phyloP scores from a whole-genome alignment of 2,797 vertebrate species.

The Muscicapa striata region DNA sequence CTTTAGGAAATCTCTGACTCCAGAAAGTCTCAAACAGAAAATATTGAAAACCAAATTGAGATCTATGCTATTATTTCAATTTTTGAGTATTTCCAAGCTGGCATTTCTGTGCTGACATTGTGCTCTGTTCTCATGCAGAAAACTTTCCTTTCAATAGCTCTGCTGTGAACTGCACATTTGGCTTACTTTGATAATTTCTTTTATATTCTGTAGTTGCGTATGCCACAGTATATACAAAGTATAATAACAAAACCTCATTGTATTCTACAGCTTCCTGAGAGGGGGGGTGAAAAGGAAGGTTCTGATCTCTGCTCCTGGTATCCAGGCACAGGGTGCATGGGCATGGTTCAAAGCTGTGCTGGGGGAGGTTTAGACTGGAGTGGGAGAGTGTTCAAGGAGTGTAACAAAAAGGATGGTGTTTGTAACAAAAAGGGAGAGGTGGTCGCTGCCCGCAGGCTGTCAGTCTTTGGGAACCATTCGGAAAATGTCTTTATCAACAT shows the following conservation, averaged over 20 bases:
- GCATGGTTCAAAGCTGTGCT: not conserved
- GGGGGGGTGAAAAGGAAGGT: not conserved
- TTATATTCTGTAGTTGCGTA: not conserved
- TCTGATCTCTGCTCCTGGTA: not conserved
- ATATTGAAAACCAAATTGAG: not conserved
- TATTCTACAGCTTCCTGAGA: not conserved
- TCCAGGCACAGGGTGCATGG: not conserved
- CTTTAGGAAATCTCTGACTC: not conserved
- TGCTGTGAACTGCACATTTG: not conserved
- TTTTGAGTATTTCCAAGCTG: not conserved
- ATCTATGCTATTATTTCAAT: not conserved
- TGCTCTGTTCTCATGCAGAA: not conserved
- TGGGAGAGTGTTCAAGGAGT: not conserved
- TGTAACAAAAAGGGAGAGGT: not conserved
- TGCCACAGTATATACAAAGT: not conserved
- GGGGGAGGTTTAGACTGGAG: not conserved
- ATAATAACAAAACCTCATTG: not conserved
- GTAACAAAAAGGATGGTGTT: not conserved
- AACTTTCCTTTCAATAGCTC: not conserved
- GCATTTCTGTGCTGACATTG: not conserved
- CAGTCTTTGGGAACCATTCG: not conserved
- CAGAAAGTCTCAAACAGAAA: not conserved
- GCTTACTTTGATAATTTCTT: not conserved
- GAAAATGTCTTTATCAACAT: not conserved
- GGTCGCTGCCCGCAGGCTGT: fast-evolving